Base-by-base conservation (phyloP, 2,113 vertebrate genomes). In the Ellobius talpinus region DNA sequence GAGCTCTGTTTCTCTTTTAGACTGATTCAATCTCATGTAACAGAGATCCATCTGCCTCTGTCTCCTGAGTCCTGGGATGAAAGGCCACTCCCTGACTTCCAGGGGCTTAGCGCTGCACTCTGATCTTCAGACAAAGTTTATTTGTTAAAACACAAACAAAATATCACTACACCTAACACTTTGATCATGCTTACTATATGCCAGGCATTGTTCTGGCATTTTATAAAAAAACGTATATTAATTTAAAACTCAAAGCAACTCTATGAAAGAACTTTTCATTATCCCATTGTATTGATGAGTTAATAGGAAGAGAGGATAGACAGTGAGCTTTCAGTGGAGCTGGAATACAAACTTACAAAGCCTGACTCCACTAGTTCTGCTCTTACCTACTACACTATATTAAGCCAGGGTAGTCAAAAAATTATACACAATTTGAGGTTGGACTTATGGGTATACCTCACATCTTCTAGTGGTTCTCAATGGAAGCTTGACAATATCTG, bases 201-300 rank as follows among this genome's bases (percentile, higher is more conserved):
- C 24, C 81, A 93, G 55, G 26, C 16, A 84, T 47, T 92, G 19
- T 74, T 78, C 24, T 93, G 94, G 16, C 5, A 70, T 66, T 93
- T 95, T 93, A 96, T 82, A 4, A 66, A 66, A 66, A 66, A 66
- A 45, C n/a, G 9, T 72, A 77, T 55, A 82, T 84, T 89, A 89
- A 87, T 82, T 93, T 93, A 97, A 97, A 97, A 96, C 47, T 91
- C 61, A 89, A 14, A 93, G 50, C 11, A 95, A 74, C 50, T 36
- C 21, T 88, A 79, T 93, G 50, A 96, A 84, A 31, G 21, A 66
- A 93, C 5, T 33, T 72, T 52, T 87, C 36, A 77, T 95, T 90
- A 96, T 81, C 19, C 45, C 16, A 89, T 82, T 93, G 78, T 93
- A 79, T 79, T 74, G 39, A 70, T 94, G 61, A 95, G 47, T 45